Evolutionary conservation across 2,888 invertebrate species (phyloP).

Genomic region (Epinotia bilunana): DNA sequence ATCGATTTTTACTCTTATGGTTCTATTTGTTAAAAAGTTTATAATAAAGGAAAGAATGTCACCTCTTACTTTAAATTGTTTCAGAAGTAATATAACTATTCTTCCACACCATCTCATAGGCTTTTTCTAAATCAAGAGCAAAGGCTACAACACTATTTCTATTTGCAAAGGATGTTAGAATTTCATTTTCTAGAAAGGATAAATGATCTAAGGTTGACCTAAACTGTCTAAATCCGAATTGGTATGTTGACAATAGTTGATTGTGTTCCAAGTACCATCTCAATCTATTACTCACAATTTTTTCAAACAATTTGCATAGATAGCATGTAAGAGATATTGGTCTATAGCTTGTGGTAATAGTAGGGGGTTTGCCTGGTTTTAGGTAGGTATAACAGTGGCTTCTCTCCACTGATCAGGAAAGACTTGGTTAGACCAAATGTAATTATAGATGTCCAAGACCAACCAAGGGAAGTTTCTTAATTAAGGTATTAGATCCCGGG

Average conservation of each 20-base stretch:
- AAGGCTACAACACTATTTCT: not conserved
- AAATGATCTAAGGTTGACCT: slow-evolving; percentile 5
- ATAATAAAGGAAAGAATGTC: not conserved
- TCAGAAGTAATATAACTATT: not conserved
- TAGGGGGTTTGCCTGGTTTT: slow-evolving; percentile 3
- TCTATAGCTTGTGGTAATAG: not conserved
- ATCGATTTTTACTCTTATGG: slow-evolving; percentile 5
- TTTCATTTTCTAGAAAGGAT: not conserved
- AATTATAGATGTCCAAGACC: too few relatives aligned
- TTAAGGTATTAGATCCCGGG: too few relatives aligned
- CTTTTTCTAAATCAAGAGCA: slow-evolving; percentile 1
- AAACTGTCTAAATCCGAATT: slow-evolving; percentile 1
- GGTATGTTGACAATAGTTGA: not conserved
- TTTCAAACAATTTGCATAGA: not conserved
- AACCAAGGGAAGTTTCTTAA: too few relatives aligned
- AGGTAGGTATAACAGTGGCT: slow-evolving; percentile 1
- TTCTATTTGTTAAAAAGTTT: slow-evolving; percentile 7
- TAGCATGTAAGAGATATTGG: not conserved
- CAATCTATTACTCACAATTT: too few relatives aligned
- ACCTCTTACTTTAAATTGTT: not conserved
- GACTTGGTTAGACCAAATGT: too few relatives aligned
- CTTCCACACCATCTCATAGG: slow-evolving; percentile 4
- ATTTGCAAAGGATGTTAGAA: slow-evolving; percentile 5
- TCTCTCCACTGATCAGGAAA: slow-evolving; percentile 8
- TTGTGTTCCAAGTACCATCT: too few relatives aligned